Evolutionary conservation across 2,113 vertebrate species (phyloP).

Genomic region (Numenius arquata): DNA sequence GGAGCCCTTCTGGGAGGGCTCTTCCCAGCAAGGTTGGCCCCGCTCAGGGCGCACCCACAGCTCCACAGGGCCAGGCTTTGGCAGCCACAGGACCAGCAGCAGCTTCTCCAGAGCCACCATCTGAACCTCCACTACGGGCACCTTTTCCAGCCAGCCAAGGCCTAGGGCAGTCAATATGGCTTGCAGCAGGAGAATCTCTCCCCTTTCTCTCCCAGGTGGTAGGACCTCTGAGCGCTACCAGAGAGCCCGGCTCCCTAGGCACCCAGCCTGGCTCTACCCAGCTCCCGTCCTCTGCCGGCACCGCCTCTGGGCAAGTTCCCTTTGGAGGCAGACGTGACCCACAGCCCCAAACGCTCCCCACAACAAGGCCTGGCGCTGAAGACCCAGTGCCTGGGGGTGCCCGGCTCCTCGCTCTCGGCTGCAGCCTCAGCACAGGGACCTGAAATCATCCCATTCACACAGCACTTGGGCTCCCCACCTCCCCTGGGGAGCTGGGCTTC

Average conservation of each 20-base stretch:
- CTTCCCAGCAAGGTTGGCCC: slow-evolving; percentile 1
- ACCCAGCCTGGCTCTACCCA: neutral
- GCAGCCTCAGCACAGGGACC: neutral
- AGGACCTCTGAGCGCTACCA: neutral
- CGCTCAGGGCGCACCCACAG: neutral
- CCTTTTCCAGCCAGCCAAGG: neutral
- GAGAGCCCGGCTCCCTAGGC: neutral
- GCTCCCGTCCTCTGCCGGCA: neutral
- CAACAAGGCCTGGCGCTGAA: neutral
- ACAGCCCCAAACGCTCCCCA: fast-evolving
- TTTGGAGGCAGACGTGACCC: neutral
- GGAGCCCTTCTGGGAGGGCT: neutral
- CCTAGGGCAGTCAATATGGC: neutral
- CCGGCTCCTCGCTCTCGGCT: neutral
- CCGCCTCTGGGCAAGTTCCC: neutral
- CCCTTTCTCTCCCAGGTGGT: fast-evolving
- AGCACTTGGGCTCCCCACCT: neutral
- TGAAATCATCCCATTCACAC: neutral
- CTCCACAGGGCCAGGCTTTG: neutral
- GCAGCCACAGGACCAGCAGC: neutral
- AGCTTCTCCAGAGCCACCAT: neutral
- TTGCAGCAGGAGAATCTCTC: neutral
- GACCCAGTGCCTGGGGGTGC: neutral
- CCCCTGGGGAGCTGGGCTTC: neutral
- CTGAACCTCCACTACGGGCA: neutral